Evolutionary conservation across 2,113 vertebrate species (phyloP), one percentile per base, ranked within the genome.

Genomic region (Myotis yumanensis): DNA sequence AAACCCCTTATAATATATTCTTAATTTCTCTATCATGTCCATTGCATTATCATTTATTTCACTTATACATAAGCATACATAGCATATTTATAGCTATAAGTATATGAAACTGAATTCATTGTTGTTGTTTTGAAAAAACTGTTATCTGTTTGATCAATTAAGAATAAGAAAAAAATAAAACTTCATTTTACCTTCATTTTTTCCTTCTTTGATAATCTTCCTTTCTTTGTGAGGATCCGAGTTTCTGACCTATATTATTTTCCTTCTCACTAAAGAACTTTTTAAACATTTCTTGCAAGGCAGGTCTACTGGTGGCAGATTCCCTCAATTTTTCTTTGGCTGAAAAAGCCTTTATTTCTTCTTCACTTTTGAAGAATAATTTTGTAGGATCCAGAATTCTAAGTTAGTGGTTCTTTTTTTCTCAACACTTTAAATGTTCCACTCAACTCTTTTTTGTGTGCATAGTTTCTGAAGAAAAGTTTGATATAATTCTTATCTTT

Each of bases 381-480:
- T 91, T 95, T 62, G 4, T 28, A 94, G n/a, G 46, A 40, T 75
- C 73, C 14, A 90, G 73, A 94, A 90, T 79, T 92, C 75, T 69
- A n/a, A 35, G 16, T 57, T 89, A 48, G 40, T 82, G 40, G 54
- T 23, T 35, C 25, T 72, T 73, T 83, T 40, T 40, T 25, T 72
- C 25, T 57, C 57, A 93, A 54, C 30, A 91, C 37, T 51, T 80
- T 43, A 73, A 79, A 43, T 80, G 68, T 83, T 90, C 77, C n/a
- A 76, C 28, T 81, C 40, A 1, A 86, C 11, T 94, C 37, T 80
- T 64, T 69, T 28, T 64, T 43, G 54, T 22, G 68, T 82, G 28
- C 32, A 64, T 87, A 7, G 71, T 87, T 94, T 94, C 86, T 87
- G 46, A 95, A 76, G 12, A 89, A 73, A 87, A n/a, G 3, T 82